Conservation (phyloP, 2,113 vertebrate genomes). For the Stegastes partitus region DNA sequence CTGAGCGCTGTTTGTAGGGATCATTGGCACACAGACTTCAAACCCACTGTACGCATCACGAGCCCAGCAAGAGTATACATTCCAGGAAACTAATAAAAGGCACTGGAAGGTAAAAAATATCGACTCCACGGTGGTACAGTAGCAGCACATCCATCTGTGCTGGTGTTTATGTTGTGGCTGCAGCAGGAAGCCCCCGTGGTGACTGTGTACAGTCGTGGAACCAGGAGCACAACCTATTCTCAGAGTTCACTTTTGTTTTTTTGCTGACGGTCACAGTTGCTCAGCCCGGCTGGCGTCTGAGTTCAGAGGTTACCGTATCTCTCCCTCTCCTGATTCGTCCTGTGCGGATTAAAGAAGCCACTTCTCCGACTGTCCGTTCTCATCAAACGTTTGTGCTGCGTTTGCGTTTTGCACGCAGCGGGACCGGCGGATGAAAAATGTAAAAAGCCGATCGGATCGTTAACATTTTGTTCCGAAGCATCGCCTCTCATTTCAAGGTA, state of each 20-base stretch:
- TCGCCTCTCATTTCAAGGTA: neutral
- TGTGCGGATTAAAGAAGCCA: slow-evolving; percentile 49
- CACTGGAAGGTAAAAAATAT: slow-evolving; percentile 24
- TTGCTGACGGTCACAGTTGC: slow-evolving; percentile 61
- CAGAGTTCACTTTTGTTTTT: slow-evolving; percentile 44
- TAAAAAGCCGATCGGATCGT: neutral
- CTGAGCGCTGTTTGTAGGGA: slow-evolving; percentile 16
- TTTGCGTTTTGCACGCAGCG: slow-evolving; percentile 34
- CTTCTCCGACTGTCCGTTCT: slow-evolving; percentile 27
- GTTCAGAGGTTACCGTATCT: slow-evolving; percentile 48
- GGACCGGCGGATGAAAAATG: neutral
- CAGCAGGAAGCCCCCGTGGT: slow-evolving; percentile 20
- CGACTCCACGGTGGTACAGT: slow-evolving; percentile 2
- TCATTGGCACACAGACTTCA: slow-evolving; percentile 43
- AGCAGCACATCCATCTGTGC: slow-evolving; percentile 29
- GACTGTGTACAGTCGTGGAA: slow-evolving; percentile 29
- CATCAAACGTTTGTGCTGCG: slow-evolving; percentile 29
- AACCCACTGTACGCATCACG: slow-evolving; percentile 3
- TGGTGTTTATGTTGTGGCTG: slow-evolving; percentile 31
- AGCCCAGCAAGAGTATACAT: slow-evolving; percentile 13
- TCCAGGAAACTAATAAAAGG: slow-evolving; percentile 18
- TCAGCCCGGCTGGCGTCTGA: slow-evolving; percentile 29
- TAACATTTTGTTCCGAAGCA: neutral
- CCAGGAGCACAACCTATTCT: slow-evolving; percentile 45
- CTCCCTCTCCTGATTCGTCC: slow-evolving; percentile 19